Conservation (phyloP, 1,140 invertebrate genomes). For the Atta colombica region DNA sequence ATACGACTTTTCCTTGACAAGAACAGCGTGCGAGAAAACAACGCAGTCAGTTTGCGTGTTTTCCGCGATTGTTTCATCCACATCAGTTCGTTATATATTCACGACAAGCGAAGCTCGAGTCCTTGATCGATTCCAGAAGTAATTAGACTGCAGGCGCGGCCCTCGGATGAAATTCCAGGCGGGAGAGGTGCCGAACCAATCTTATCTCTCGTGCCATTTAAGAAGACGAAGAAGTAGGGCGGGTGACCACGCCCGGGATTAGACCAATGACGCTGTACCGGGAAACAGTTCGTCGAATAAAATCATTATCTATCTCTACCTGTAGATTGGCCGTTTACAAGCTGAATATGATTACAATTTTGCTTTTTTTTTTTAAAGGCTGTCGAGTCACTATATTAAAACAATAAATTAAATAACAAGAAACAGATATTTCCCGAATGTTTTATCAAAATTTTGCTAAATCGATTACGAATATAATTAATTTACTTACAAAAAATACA, state of each 20-base stretch:
- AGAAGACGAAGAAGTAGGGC: conserved; percentile 75
- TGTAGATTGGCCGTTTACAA: conserved; percentile 28
- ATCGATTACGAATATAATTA: neutral
- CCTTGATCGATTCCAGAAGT: conserved; percentile 77
- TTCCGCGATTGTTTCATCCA: conserved; percentile 35
- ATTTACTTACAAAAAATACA: neutral
- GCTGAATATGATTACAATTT: conserved; percentile 40
- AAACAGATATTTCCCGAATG: neutral
- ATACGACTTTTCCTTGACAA: conserved; percentile 32
- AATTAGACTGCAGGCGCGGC: conserved; percentile 74
- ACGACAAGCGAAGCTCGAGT: conserved; percentile 75
- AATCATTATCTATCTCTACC: conserved; percentile 48
- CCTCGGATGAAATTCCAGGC: conserved; percentile 75
- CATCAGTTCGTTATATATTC: conserved; percentile 72
- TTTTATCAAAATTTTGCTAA: neutral
- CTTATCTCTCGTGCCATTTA: conserved; percentile 76
- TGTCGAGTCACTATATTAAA: neutral
- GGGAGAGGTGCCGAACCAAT: conserved; percentile 75
- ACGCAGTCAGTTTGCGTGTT: neutral
- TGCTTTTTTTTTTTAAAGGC: neutral
- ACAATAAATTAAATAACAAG: neutral
- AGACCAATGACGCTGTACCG: conserved; percentile 61
- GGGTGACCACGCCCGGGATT: conserved; percentile 76
- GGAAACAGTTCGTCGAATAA: conserved; percentile 50
- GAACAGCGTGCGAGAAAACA: neutral